Evolutionary conservation across 2,888 invertebrate genomes (phyloP).

Genomic region (Chorisops tibialis): DNA sequence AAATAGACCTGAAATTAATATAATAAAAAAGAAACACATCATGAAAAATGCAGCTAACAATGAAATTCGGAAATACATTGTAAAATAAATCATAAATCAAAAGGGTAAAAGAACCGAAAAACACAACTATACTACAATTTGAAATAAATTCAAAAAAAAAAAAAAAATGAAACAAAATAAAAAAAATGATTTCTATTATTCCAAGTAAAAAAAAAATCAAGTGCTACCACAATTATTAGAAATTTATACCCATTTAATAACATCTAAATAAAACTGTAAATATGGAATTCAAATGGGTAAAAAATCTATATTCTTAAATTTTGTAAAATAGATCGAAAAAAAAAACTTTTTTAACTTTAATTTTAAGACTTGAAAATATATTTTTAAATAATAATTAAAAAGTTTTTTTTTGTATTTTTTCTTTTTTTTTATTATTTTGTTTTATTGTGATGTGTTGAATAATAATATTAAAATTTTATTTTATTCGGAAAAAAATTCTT

Average conservation of each 20-base stretch:
- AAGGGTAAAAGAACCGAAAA: no score
- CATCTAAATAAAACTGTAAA: slow-evolving; percentile 13
- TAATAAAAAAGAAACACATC: slow-evolving; percentile 2
- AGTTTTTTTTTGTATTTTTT: not conserved
- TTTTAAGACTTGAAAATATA: not conserved
- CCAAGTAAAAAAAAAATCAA: slow-evolving; percentile 10
- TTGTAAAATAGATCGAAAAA: slow-evolving; percentile 2
- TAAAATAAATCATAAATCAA: not conserved
- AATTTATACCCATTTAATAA: slow-evolving; percentile 22
- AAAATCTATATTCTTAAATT: not conserved
- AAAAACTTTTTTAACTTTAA: not conserved
- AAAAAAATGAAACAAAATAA: not conserved
- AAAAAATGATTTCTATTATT: not conserved
- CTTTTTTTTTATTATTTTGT: not conserved
- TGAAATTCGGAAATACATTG: slow-evolving; percentile 10
- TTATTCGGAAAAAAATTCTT: not conserved
- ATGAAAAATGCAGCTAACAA: slow-evolving; percentile 19
- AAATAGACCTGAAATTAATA: not conserved
- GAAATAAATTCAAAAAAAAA: not conserved
- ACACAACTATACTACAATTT: not conserved
- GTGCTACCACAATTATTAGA: slow-evolving; percentile 22
- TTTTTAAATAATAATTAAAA: not conserved
- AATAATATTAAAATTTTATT: not conserved
- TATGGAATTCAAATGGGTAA: slow-evolving; percentile 21
- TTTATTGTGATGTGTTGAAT: not conserved